These are phyloP conservation scores for Tachysurus fulvidraco DNA, from an alignment of 2,113 vertebrate genomes.

Conservation along the genomic window DNA sequence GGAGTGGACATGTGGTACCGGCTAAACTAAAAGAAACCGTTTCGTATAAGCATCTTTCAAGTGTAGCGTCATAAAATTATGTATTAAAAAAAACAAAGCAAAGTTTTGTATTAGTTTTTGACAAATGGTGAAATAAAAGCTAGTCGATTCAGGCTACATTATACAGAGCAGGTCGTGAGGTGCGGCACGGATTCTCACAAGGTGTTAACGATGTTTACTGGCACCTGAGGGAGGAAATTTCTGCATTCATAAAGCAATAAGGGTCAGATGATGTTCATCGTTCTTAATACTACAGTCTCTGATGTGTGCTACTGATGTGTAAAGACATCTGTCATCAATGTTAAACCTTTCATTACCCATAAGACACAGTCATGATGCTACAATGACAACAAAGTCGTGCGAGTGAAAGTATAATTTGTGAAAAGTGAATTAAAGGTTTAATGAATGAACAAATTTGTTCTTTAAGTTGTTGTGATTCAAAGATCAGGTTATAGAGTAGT, in stretches of 20 bases:
- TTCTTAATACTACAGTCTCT: background rate
- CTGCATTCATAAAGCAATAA: background rate
- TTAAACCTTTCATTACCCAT: background rate
- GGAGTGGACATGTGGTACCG: background rate
- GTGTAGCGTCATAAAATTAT: background rate
- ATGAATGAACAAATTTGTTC: no score
- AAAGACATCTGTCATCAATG: background rate
- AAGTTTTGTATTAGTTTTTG: conserved; percentile 12
- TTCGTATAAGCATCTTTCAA: background rate
- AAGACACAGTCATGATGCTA: conserved; percentile 5
- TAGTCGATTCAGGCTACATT: background rate
- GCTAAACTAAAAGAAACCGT: background rate
- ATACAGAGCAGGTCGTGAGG: background rate
- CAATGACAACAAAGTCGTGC: background rate
- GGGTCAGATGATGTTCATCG: conserved; percentile 5
- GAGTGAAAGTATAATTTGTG: background rate
- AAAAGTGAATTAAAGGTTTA: no score
- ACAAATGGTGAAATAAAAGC: conserved; percentile 6
- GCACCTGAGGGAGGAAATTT: background rate
- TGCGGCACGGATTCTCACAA: background rate
- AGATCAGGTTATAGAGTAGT: no score
- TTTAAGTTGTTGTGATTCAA: no score
- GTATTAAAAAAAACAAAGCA: background rate
- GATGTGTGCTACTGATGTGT: background rate
- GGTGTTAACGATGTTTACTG: background rate